Percentiles rank a stretch among this genome's conserved stretches.
Evolutionary conservation across 1,140 invertebrate species (phyloP).

Genomic region (Drosophila quadrilineata): DNA sequence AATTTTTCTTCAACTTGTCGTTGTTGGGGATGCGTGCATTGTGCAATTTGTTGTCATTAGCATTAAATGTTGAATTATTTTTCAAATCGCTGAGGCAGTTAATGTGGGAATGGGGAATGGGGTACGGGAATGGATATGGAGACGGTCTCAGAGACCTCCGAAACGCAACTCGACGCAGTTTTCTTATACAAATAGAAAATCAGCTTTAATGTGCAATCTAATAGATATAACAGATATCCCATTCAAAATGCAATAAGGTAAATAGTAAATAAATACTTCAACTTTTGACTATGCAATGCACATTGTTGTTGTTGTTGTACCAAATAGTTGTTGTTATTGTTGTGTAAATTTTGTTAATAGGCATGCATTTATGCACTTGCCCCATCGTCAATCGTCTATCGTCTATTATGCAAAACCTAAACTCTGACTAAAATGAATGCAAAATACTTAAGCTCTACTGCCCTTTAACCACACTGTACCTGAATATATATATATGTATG

Average conservation of each 20-base stretch:
- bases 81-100: conserved; percentile 78
- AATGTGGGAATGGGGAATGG: too few species aligned
- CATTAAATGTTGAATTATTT: conserved; percentile 80
- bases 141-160: conserved; percentile 55
- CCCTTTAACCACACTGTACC: too few species aligned
- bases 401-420: too few species aligned
- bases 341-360: conserved; percentile 63
- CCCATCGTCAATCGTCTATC: too few species aligned
- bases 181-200: conserved; percentile 78
- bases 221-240: conserved; percentile 72
- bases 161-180: conserved; percentile 42
- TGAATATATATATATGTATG: too few species aligned
- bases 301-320: neutral
- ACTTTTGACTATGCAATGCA: neutral
- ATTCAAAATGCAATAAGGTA: conserved; percentile 43
- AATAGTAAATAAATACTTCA: conserved; percentile 26
- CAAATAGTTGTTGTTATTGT: conserved; percentile 17
- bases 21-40: conserved; percentile 55
- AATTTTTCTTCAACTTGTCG: conserved; percentile 6
- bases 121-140: too few species aligned
- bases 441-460: too few species aligned
- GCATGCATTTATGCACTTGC: conserved; percentile 62
- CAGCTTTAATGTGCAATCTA: conserved; percentile 72
- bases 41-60: conserved; percentile 78
- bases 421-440: too few species aligned